phyloP scores from a whole-genome alignment of 2,113 vertebrate genomes.

The Microtus richardsoni region DNA sequence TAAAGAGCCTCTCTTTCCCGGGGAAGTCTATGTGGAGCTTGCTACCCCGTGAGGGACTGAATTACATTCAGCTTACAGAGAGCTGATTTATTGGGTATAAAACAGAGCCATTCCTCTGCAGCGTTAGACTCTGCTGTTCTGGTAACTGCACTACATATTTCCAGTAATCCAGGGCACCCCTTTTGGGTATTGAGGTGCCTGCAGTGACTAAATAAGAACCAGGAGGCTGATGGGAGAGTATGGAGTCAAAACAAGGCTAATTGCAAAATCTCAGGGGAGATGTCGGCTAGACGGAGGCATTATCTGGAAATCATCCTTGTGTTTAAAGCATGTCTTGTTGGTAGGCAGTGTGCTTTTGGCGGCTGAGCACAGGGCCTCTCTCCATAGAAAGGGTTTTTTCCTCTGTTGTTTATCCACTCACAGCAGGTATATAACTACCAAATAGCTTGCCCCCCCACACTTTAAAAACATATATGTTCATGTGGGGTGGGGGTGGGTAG shows the following conservation, averaged over 20 bases:
- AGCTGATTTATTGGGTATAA: background rate
- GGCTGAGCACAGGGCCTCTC: background rate
- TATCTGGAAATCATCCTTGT: background rate
- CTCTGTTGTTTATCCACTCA: background rate
- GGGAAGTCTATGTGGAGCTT: background rate
- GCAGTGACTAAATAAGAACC: background rate
- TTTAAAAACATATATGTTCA: background rate
- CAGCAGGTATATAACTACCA: background rate
- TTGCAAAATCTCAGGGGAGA: conserved; percentile 52
- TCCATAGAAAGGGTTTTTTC: background rate
- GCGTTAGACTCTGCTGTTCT: background rate
- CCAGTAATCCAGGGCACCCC: background rate
- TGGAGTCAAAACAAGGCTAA: conserved; percentile 67
- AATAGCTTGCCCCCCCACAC: background rate
- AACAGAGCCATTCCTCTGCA: background rate
- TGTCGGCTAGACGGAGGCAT: background rate
- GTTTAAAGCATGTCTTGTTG: background rate
- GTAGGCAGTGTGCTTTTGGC: background rate
- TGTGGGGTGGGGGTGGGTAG: background rate
- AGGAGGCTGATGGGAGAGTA: conserved; percentile 10
- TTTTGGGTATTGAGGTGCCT: conserved; percentile 29
- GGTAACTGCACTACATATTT: conserved; percentile 35
- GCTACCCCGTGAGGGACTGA: background rate
- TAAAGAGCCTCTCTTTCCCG: background rate
- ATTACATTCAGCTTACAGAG: background rate